Percentiles rank a stretch among this genome's conserved stretches.
These are phyloP conservation scores for Esox niger DNA, from an alignment of 2,113 vertebrate genomes.

Conservation along the genomic window DNA sequence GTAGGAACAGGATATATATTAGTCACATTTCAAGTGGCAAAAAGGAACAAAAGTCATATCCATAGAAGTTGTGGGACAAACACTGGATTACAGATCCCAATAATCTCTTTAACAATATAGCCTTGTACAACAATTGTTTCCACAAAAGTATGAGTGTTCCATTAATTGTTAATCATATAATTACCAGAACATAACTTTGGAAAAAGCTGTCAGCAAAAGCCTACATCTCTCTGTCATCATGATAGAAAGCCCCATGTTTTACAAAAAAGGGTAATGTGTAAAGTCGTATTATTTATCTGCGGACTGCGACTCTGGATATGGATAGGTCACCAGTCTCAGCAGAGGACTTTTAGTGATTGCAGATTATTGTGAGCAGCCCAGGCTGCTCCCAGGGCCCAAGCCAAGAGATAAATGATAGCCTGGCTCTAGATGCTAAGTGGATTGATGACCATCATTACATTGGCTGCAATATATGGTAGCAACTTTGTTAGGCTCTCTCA, in stretches of 20 bases:
- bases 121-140: too few species aligned
- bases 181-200: too few species aligned
- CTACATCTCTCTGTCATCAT: too few species aligned
- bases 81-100: not conserved
- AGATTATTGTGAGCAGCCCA: slow-evolving; percentile 37
- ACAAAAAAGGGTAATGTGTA: slow-evolving; percentile 22
- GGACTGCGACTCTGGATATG: slow-evolving; percentile 21
- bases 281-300: slow-evolving; percentile 14
- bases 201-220: too few species aligned
- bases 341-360: slow-evolving; percentile 41
- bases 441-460: slow-evolving; percentile 51
- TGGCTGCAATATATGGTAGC: slow-evolving; percentile 26
- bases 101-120: too few species aligned
- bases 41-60: too few species aligned
- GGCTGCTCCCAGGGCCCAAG: slow-evolving; percentile 12
- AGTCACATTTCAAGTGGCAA: not conserved
- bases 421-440: slow-evolving; percentile 26
- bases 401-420: slow-evolving; percentile 36
- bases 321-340: slow-evolving; percentile 33
- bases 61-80: not conserved
- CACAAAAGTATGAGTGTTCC: too few species aligned
- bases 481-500: slow-evolving; percentile 22
- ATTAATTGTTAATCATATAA: too few species aligned
- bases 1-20: not conserved
- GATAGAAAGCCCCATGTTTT: not conserved